Percentiles rank a stretch among this genome's conserved stretches.
Evolutionary conservation across 2,888 invertebrate species (phyloP).

Genomic region (Trichopria drosophilae): DNA sequence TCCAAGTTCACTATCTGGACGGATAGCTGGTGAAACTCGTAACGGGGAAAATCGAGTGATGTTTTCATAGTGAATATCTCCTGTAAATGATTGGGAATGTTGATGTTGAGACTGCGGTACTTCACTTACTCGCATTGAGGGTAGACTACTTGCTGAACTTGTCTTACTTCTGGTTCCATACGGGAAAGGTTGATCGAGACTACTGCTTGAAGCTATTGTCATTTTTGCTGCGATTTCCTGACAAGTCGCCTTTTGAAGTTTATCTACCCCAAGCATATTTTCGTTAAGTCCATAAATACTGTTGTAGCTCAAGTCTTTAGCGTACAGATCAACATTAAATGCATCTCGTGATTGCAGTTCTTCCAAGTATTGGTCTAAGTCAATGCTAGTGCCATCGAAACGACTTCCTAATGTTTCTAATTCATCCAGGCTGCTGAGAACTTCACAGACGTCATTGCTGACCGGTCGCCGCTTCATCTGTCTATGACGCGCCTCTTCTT

Average conservation of each 20-base stretch:
- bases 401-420: slow-evolving; percentile 65
- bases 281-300: slow-evolving; percentile 53
- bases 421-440: slow-evolving; percentile 66
- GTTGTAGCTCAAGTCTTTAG: slow-evolving; percentile 52
- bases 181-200: slow-evolving; percentile 43
- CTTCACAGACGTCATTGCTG: slow-evolving; percentile 66
- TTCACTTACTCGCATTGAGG: slow-evolving; percentile 54
- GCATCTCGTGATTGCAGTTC: slow-evolving; percentile 65
- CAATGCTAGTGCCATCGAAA: slow-evolving; percentile 65
- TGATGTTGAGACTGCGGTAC: slow-evolving; percentile 47
- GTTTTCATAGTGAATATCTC: slow-evolving; percentile 54
- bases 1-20: slow-evolving; percentile 36
- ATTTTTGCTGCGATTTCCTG: slow-evolving; percentile 35
- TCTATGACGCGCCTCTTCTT: slow-evolving; percentile 63
- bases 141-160: slow-evolving; percentile 53
- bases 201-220: slow-evolving; percentile 37
- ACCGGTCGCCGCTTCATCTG: slow-evolving; percentile 73
- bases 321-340: slow-evolving; percentile 54
- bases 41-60: slow-evolving; percentile 49
- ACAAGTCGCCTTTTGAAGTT: slow-evolving; percentile 45
- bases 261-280: slow-evolving; percentile 45
- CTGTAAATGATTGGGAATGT: slow-evolving; percentile 55
- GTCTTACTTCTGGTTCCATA: slow-evolving; percentile 47
- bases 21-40: slow-evolving; percentile 38
- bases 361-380: slow-evolving; percentile 70